Percentiles rank a stretch among this genome's conserved stretches.
These are phyloP conservation scores for Pentamera pediparva DNA, from an alignment of 53 echinoderm and acorn worm genomes.

Conservation along the genomic window DNA sequence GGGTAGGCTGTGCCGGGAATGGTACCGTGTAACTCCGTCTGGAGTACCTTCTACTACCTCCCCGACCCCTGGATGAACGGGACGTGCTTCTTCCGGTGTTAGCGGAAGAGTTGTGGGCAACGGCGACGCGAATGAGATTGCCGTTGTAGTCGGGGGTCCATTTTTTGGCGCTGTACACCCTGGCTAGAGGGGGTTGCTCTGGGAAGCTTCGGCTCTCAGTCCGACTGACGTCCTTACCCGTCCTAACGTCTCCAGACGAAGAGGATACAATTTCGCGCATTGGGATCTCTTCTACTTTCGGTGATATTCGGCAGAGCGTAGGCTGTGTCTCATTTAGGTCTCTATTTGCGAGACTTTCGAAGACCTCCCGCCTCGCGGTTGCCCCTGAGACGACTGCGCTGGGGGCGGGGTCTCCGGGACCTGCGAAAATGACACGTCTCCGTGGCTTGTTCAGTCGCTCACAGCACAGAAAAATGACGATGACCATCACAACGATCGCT, in stretches of 20 bases:
- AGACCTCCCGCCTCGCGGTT: constrained; percentile 11
- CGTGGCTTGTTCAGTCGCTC: constrained; percentile 13
- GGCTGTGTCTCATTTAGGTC: background rate
- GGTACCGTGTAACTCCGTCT: background rate
- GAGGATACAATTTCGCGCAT: background rate
- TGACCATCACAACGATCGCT: constrained; percentile 7
- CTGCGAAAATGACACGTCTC: constrained; percentile 13
- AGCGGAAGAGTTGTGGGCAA: background rate
- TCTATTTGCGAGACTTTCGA: constrained; percentile 7
- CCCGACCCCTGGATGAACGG: background rate
- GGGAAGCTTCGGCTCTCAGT: too few species aligned
- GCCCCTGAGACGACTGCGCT: background rate
- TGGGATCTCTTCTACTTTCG: background rate
- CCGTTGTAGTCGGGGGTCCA: constrained; percentile 20
- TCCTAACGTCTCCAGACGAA: background rate
- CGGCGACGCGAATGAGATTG: constrained; percentile 1
- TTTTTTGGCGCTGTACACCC: background rate
- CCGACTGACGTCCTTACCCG: too few species aligned
- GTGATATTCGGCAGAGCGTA: background rate
- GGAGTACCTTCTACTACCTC: background rate
- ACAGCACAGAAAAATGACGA: constrained; percentile 32
- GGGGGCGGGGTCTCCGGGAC: background rate
- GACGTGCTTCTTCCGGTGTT: background rate
- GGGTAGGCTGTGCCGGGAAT: background rate
- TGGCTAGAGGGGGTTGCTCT: background rate